A percentile compares a stretch with the other conserved stretches of the same genome.
Evolutionary conservation across 2,888 invertebrate genomes (phyloP).

Genomic region (Scaeva pyrastri): DNA sequence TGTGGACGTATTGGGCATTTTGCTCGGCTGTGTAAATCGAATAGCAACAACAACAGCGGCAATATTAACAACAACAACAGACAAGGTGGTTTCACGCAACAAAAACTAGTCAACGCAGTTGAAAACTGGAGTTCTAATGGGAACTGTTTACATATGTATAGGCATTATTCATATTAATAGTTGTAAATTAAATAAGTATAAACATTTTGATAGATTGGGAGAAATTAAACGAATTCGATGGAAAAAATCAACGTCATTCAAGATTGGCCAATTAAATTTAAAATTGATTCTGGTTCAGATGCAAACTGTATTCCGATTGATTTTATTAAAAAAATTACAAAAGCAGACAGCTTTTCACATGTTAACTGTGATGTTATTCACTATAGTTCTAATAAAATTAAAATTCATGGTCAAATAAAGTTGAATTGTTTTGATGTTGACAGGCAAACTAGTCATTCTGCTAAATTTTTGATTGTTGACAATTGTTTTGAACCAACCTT

Average conservation of each 20-base stretch:
- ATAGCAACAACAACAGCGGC: conserved; percentile 4
- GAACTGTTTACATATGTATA: conserved; percentile 1
- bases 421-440: conserved; percentile 41
- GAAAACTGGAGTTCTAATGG: conserved; percentile 4
- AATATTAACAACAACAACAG: not conserved
- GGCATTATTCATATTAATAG: not conserved
- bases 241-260: not conserved
- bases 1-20: conserved; percentile 4
- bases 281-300: conserved; percentile 8
- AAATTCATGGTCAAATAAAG: conserved; percentile 38
- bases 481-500: conserved; percentile 30
- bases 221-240: not conserved
- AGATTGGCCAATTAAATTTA: conserved; percentile 3
- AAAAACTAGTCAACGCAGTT: conserved; percentile 7
- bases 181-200: not conserved
- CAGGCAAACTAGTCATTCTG: not conserved
- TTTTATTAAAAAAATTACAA: conserved; percentile 43
- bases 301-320: conserved; percentile 41
- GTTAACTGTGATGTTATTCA: conserved; percentile 51
- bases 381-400: conserved; percentile 68
- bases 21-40: conserved; percentile 4
- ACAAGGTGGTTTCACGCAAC: not conserved
- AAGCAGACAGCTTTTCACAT: conserved; percentile 38
- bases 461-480: conserved; percentile 46
- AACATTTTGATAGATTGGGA: not conserved